Evolutionary conservation across 2,797 vertebrate genomes (phyloP), one percentile per base, ranked within the genome.

Genomic region (Clamator glandarius): DNA sequence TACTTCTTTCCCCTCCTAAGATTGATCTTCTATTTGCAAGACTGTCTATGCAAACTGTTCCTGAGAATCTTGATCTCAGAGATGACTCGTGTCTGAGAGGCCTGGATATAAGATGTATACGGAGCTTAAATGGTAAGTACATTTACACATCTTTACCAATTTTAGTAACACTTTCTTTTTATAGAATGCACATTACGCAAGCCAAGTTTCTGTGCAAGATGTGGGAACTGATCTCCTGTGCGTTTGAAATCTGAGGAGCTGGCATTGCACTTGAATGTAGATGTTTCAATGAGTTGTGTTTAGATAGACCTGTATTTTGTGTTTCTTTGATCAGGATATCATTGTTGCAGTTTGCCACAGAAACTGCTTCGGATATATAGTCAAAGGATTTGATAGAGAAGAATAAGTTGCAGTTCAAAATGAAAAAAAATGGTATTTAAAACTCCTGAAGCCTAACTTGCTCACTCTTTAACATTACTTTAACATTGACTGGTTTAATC

Each of bases 11-110:
- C 67, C 70, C 83, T 93, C 48, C 88, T 62, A 96, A 99, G 99
- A 99, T 99, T 95, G 99, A 99, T 94, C 98, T 99, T 12, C 98
- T 99, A 83, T 99, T 99, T 98, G 99, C 99, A 85, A 98, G 99
- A 96, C 97, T 99, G 90, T 98, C 98, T 51, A 93, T 99, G 94
- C 98, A 98, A 85, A 98, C 98, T n/a, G 98, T 99, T 93, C 99
- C 99, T 92, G 99, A 99, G 96, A 99, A 99, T 96, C 97, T 99
- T 86, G 99, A 99, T 97, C 98, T 99, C 55, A 97, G 98, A 93
- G 99, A 99, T n/a, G 99, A 99, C 96, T 99, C 98, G 2, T 97
- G 98, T 74, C 98, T 99, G 88, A 98, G 98, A 96, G 99, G 98
- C 97, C 96, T 99, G 90, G 99, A 99, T 96, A 99, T 99, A 94